These are phyloP conservation scores for Sympetrum striolatum DNA, from an alignment of 2,888 invertebrate species.

Conservation along the genomic window DNA sequence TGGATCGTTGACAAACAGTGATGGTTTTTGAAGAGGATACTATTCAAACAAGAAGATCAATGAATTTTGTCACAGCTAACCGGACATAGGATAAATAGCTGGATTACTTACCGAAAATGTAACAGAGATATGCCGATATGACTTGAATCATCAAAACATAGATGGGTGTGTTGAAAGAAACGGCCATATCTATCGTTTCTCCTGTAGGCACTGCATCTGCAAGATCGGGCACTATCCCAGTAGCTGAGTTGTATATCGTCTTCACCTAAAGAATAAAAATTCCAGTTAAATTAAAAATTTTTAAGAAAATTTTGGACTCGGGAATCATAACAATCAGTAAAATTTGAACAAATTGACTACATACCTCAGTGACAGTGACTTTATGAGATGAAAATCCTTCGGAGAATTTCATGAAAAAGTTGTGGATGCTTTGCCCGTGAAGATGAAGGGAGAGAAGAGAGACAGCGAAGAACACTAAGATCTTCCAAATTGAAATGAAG, in stretches of 20 bases:
- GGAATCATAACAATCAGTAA: background rate
- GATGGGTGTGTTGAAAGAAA: conserved; percentile 61
- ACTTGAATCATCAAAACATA: conserved; percentile 73
- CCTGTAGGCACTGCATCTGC: conserved; percentile 59
- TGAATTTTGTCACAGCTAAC: too few relatives aligned
- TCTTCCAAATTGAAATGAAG: conserved; percentile 78
- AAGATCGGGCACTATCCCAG: conserved; percentile 57
- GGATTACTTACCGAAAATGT: conserved; percentile 56
- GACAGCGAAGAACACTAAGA: conserved; percentile 71
- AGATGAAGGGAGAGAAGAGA: conserved; percentile 66
- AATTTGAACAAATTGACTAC: background rate
- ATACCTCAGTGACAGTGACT: conserved; percentile 53
- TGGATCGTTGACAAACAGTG: too few relatives aligned
- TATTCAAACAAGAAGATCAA: too few relatives aligned
- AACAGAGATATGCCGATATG: conserved; percentile 68
- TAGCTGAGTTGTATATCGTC: conserved; percentile 46
- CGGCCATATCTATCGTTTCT: conserved; percentile 55
- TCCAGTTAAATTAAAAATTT: background rate
- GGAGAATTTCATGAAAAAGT: conserved; percentile 53
- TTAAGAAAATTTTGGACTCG: background rate
- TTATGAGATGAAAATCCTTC: conserved; percentile 52
- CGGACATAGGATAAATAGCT: too few relatives aligned
- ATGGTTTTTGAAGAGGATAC: too few relatives aligned
- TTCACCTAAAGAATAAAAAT: background rate
- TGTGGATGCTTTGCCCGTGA: conserved; percentile 52